Base-by-base conservation (phyloP, 2,113 vertebrate species). In the Alosa alosa region DNA sequence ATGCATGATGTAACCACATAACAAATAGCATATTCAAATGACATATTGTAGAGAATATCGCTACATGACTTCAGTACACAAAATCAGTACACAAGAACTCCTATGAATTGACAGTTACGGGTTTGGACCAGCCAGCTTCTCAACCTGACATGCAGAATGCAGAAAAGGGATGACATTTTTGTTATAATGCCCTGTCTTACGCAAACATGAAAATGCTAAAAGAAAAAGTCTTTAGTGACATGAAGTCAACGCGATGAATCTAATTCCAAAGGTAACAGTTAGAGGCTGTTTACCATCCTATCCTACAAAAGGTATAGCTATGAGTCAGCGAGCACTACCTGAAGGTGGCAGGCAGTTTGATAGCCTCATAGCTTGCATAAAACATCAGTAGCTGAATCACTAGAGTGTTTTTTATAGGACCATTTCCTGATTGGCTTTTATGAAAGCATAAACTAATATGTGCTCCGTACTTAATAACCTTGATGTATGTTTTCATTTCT, bases 401-500 rank as follows among this genome's bases (percentile, higher is more conserved):
- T 47, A 31, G 82, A 82, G 39, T 84, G 15, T 78, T 2, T 82
- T 89, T 82, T 81, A 81, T 55, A 82, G 25, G 39, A 10, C 39
- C n/a, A 85, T 87, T 84, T 47, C 44, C 46, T 84, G 31, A 84
- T 87, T 86, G 55, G 55, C 81, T 86, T 85, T 86, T 85, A 86
- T 60, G n/a, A 64, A 86, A 82, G 82, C 45, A 82, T 84, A 25
- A 81, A 82, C 52, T 49, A 47, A 75, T 72, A 83, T 84, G 46
- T 88, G 82, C 83, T 88, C 78, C 88, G 84, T 82, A 82, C 60
- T 86, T 86, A 86, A 87, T 75, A 52, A 87, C 83, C 50, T 1
- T 82, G 55, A 20, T 41, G 18, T 72, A 36, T 81, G 47, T 64
- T 50, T 39, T 45, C 52, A 57, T 81, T 89, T 57, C 72, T 5